Conservation (phyloP, 1,140 invertebrate genomes). For the Monomorium pharaonis region DNA sequence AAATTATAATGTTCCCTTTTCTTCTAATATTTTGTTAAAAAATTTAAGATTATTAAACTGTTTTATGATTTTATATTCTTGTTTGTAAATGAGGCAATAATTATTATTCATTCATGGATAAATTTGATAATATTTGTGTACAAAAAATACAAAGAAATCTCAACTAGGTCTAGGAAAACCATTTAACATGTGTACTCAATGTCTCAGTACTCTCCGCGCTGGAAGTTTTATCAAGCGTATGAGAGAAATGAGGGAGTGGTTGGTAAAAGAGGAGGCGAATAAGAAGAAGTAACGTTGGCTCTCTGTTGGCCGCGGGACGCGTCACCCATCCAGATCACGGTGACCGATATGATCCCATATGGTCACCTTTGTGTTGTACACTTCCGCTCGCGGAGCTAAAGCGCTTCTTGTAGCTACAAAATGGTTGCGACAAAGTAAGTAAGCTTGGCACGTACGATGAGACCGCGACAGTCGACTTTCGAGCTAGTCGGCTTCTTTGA, state of each 20-base stretch:
- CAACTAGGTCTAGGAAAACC: background rate
- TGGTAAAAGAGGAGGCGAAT: background rate
- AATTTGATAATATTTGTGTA: too few species aligned
- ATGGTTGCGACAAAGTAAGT: constrained; percentile 54
- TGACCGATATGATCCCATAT: constrained; percentile 70
- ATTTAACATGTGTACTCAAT: background rate
- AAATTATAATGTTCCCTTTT: too few species aligned
- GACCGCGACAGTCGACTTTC: constrained; percentile 57
- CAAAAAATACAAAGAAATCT: too few species aligned
- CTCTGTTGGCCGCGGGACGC: constrained; percentile 53
- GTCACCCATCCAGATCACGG: constrained; percentile 76
- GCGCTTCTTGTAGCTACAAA: constrained; percentile 21
- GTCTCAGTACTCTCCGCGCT: background rate
- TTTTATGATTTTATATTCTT: too few species aligned
- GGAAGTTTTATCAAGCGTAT: background rate
- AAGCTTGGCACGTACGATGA: constrained; percentile 67
- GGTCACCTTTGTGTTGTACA: constrained; percentile 61
- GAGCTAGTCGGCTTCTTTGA: constrained; percentile 70
- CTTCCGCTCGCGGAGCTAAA: constrained; percentile 34
- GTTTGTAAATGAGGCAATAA: too few species aligned
- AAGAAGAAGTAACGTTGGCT: constrained; percentile 5
- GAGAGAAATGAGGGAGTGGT: background rate
- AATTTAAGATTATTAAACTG: too few species aligned
- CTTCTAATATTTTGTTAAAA: too few species aligned
- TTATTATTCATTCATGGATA: too few species aligned